Percentiles rank a stretch among this genome's conserved stretches.
phyloP scores from a whole-genome alignment of 2,797 vertebrate genomes.

The Botia kubotai region DNA sequence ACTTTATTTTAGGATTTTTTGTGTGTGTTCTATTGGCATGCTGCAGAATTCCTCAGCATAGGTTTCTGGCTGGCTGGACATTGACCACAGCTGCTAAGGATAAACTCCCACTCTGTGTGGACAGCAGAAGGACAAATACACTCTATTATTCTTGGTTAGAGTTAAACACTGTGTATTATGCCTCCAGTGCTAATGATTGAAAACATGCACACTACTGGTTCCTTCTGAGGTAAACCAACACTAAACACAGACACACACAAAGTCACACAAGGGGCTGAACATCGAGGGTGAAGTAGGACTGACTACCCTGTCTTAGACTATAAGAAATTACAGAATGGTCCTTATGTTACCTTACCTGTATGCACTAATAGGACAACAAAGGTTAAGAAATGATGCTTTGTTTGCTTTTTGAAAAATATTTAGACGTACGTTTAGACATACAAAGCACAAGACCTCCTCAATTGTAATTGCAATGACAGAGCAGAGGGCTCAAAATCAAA shows the following conservation, averaged over 20 bases:
- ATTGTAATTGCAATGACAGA: too few relatives aligned
- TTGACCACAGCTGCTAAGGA: conserved; percentile 42
- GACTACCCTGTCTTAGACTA: too few relatives aligned
- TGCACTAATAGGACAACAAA: too few relatives aligned
- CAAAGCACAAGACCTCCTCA: too few relatives aligned
- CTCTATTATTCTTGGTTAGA: conserved; percentile 66
- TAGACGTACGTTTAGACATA: too few relatives aligned
- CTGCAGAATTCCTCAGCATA: conserved; percentile 26
- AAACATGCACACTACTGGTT: conserved; percentile 20
- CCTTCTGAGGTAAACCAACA: conserved; percentile 41
- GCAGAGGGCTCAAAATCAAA: too few relatives aligned
- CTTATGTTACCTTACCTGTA: too few relatives aligned
- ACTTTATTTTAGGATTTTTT: not conserved
- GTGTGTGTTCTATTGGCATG: conserved; percentile 8
- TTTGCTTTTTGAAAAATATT: too few relatives aligned
- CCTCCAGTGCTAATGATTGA: conserved; percentile 69
- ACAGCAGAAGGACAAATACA: conserved; percentile 43
- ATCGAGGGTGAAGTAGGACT: too few relatives aligned
- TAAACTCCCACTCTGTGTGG: conserved; percentile 30
- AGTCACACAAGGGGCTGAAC: conserved; percentile 6
- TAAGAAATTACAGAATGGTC: too few relatives aligned
- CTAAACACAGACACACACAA: conserved; percentile 37
- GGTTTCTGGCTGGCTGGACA: conserved; percentile 33
- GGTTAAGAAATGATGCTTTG: too few relatives aligned
- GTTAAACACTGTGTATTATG: conserved; percentile 55